phyloP scores from a whole-genome alignment of 2,113 vertebrate species.

The Orcinus orca region DNA sequence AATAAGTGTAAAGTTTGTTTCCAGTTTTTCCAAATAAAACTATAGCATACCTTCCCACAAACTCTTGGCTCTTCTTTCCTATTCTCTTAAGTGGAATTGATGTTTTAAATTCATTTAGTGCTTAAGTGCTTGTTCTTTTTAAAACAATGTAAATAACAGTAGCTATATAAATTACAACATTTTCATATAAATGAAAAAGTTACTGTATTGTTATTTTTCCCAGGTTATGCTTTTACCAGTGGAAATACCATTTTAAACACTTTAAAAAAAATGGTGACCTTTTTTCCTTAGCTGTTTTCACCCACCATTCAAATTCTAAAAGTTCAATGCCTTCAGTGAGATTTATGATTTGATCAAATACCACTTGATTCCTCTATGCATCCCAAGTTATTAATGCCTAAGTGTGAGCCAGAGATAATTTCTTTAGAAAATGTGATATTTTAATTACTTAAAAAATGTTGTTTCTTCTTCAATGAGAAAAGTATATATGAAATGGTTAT shows the following conservation, averaged over 20 bases:
- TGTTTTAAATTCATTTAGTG: background rate
- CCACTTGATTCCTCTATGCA: background rate
- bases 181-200: background rate
- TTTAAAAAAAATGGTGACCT: background rate
- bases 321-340: background rate
- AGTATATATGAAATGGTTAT: background rate
- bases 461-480: background rate
- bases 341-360: background rate
- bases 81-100: background rate
- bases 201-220: background rate
- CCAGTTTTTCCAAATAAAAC: background rate
- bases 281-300: background rate
- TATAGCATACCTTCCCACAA: background rate
- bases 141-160: background rate
- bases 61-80: background rate
- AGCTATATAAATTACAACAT: background rate
- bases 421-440: background rate
- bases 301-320: background rate
- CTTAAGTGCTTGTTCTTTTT: background rate
- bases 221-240: background rate
- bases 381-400: background rate
- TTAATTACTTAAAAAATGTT: rapidly evolving
- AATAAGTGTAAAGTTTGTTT: background rate
- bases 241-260: background rate
- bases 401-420: background rate